Evolutionary conservation across 2,888 invertebrate species (phyloP).

Genomic region (Julus scandinavius): DNA sequence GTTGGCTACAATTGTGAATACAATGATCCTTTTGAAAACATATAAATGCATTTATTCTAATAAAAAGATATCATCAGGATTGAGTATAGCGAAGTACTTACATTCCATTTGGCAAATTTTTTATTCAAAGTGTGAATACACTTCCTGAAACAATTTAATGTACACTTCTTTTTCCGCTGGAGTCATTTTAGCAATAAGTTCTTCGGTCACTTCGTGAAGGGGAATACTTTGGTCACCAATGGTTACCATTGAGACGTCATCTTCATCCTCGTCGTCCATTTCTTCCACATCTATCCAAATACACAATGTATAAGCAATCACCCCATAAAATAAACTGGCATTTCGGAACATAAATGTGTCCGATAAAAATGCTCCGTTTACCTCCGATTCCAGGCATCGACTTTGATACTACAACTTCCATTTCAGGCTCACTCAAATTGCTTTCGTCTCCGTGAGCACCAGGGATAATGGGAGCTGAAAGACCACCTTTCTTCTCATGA

Average conservation of each 20-base stretch:
- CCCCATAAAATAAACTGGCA: neutral
- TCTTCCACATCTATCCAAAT: conserved; percentile 71
- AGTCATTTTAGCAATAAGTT: conserved; percentile 89
- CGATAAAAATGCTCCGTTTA: neutral
- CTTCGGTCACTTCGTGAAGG: conserved; percentile 85
- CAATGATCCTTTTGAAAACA: neutral
- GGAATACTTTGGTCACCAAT: conserved; percentile 83
- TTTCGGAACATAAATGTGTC: neutral
- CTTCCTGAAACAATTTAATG: conserved; percentile 92
- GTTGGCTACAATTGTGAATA: neutral
- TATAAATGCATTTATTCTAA: neutral
- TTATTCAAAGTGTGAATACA: conserved; percentile 77
- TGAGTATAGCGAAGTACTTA: neutral
- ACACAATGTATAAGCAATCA: neutral
- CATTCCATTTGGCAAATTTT: neutral
- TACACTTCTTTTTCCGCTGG: conserved; percentile 92
- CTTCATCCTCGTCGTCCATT: conserved; percentile 76
- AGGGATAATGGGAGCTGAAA: conserved; percentile 60
- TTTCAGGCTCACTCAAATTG: conserved; percentile 86
- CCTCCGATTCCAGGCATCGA: neutral
- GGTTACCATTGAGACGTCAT: conserved; percentile 82
- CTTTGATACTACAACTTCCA: conserved; percentile 64
- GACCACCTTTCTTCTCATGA: conserved; percentile 80
- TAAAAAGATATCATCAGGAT: neutral
- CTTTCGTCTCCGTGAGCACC: conserved; percentile 65